Conservation (phyloP, 2,797 vertebrate species). For the Gorsachius magnificus region DNA sequence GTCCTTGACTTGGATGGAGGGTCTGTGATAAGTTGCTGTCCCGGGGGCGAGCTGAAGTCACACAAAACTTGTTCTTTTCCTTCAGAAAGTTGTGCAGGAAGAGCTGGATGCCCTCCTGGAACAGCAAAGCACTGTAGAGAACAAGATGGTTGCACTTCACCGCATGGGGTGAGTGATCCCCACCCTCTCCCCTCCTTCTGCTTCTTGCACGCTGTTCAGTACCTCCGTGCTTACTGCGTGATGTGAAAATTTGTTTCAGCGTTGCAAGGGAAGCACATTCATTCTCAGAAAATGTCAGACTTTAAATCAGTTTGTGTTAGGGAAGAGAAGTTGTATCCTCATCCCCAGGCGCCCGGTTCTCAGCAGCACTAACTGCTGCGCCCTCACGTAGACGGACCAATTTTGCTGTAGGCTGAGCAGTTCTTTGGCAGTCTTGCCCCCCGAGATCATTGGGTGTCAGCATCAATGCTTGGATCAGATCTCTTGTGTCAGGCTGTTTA, state of each 20-base stretch:
- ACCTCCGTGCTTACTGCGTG: background rate
- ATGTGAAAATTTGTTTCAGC: accelerated
- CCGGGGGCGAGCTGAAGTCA: background rate
- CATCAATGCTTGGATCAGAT: background rate
- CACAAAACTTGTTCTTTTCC: background rate
- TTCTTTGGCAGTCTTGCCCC: background rate
- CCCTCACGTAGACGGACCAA: too few species aligned
- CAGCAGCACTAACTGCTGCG: background rate
- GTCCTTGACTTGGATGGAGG: background rate
- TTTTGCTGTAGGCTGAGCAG: background rate
- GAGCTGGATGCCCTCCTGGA: conserved; percentile 88
- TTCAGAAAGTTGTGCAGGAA: conserved; percentile 85
- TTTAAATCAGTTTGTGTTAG: background rate
- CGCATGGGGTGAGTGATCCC: conserved; percentile 87
- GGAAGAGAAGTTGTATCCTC: background rate
- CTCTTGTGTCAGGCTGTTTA: background rate
- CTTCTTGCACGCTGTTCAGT: background rate
- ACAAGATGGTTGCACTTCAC: conserved; percentile 92
- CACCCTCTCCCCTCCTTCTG: background rate
- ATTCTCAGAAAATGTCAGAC: background rate
- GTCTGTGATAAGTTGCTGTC: background rate
- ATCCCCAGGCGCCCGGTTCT: background rate
- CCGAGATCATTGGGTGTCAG: background rate
- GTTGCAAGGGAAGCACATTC: background rate
- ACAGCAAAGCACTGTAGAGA: conserved; percentile 87